These are phyloP conservation scores for Hydrochoerus hydrochaeris DNA, from an alignment of 2,113 vertebrate species.

Conservation along the genomic window DNA sequence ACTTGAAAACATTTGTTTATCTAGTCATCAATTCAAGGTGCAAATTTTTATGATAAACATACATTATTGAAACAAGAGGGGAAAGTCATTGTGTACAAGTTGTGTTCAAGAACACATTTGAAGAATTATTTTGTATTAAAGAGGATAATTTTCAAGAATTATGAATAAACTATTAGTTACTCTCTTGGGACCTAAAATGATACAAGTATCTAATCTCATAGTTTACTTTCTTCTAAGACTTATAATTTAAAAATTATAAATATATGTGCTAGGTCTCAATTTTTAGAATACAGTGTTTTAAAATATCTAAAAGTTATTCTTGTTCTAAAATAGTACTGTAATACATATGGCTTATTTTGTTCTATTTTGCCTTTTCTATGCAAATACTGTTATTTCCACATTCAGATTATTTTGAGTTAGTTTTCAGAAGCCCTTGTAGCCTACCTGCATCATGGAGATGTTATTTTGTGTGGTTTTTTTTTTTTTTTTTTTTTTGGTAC, in stretches of 20 bases:
- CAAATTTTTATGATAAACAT: background rate
- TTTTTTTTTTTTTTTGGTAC: too few species aligned
- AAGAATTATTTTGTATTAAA: background rate
- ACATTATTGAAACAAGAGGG: background rate
- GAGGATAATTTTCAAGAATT: background rate
- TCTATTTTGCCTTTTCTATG: conserved; percentile 33
- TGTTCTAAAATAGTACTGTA: background rate
- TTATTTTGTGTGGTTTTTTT: background rate
- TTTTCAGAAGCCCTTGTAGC: conserved; percentile 40
- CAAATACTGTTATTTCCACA: conserved; percentile 45
- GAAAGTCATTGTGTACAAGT: background rate
- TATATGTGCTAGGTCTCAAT: background rate
- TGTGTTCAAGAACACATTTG: background rate
- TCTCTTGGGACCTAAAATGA: background rate
- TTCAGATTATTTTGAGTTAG: conserved; percentile 47
- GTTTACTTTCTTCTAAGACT: background rate
- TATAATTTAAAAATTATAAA: conserved; percentile 16
- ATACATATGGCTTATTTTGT: background rate
- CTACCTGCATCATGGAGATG: conserved; percentile 41
- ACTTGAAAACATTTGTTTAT: background rate
- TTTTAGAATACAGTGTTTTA: background rate
- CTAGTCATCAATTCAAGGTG: background rate
- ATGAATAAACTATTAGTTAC: background rate
- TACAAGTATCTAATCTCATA: background rate
- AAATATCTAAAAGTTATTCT: background rate